These are phyloP conservation scores for Trichopoda pennipes DNA, from an alignment of 2,888 invertebrate genomes.

Conservation along the genomic window DNA sequence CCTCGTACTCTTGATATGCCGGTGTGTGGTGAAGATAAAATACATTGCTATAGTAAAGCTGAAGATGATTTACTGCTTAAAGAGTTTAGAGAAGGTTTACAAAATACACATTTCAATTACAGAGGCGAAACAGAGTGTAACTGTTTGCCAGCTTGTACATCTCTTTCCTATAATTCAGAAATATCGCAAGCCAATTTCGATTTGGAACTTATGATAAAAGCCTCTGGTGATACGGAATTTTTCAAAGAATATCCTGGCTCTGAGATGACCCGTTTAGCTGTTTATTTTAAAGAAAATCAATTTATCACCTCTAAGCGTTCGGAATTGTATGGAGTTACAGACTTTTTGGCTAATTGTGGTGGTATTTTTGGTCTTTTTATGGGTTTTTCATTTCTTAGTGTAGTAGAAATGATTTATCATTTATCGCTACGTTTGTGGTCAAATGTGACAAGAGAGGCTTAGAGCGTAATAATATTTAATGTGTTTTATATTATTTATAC, in stretches of 20 bases:
- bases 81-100: slow-evolving; percentile 75
- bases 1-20: slow-evolving; percentile 81
- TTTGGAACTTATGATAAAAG: slow-evolving; percentile 75
- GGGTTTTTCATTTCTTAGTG: slow-evolving; percentile 79
- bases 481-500: too few species aligned
- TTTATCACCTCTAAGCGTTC: slow-evolving; percentile 86
- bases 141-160: slow-evolving; percentile 79
- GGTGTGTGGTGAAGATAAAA: slow-evolving; percentile 80
- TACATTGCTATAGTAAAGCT: slow-evolving; percentile 78
- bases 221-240: slow-evolving; percentile 75
- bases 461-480: not conserved
- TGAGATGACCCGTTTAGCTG: slow-evolving; percentile 83
- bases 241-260: slow-evolving; percentile 80
- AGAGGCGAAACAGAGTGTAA: slow-evolving; percentile 74
- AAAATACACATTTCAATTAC: slow-evolving; percentile 66
- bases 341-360: slow-evolving; percentile 86
- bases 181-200: slow-evolving; percentile 79
- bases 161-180: slow-evolving; percentile 77
- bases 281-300: slow-evolving; percentile 87
- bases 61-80: slow-evolving; percentile 76
- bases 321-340: slow-evolving; percentile 85
- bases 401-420: slow-evolving; percentile 83
- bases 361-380: slow-evolving; percentile 83
- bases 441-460: slow-evolving; percentile 70
- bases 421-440: slow-evolving; percentile 75